A percentile compares a stretch with the other conserved stretches of the same genome.
These are phyloP conservation scores for Serrognathus titanus DNA, from an alignment of 2,888 invertebrate genomes.

Conservation along the genomic window DNA sequence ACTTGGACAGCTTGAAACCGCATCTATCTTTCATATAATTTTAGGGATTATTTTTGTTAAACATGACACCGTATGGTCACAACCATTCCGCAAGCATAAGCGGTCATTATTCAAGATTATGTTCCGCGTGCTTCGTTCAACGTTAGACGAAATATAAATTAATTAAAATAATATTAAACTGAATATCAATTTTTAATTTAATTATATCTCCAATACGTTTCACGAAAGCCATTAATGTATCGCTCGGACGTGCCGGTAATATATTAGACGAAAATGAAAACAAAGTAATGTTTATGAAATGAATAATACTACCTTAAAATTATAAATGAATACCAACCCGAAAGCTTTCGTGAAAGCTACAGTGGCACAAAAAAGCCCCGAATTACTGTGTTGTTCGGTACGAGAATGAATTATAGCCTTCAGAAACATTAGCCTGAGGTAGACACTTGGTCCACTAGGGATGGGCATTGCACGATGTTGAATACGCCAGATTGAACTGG, in stretches of 20 bases:
- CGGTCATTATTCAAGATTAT: not conserved
- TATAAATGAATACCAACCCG: conserved; percentile 7
- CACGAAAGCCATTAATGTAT: conserved; percentile 9
- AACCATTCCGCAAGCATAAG: not conserved
- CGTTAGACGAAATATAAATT: too few relatives aligned
- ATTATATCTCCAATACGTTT: not conserved
- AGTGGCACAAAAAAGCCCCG: conserved; percentile 36
- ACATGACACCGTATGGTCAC: not conserved
- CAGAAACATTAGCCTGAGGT: conserved; percentile 43
- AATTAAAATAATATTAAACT: not conserved
- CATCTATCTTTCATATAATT: not conserved
- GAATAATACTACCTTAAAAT: conserved; percentile 3
- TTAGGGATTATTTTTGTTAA: not conserved
- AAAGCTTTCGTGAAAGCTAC: conserved; percentile 29
- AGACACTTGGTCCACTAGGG: conserved; percentile 12
- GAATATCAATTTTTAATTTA: conserved; percentile 1
- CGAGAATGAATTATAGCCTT: conserved; percentile 46
- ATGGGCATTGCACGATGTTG: conserved; percentile 9
- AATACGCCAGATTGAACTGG: conserved; percentile 4
- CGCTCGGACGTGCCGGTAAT: conserved; percentile 5
- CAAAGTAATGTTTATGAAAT: conserved; percentile 15
- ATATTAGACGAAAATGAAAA: conserved; percentile 5
- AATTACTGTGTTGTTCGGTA: conserved; percentile 37
- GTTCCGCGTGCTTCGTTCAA: too few relatives aligned
- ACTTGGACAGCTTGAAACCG: conserved; percentile 34